Conservation (phyloP, 2,888 invertebrate species). For the Amphipyra tragopoginis region DNA sequence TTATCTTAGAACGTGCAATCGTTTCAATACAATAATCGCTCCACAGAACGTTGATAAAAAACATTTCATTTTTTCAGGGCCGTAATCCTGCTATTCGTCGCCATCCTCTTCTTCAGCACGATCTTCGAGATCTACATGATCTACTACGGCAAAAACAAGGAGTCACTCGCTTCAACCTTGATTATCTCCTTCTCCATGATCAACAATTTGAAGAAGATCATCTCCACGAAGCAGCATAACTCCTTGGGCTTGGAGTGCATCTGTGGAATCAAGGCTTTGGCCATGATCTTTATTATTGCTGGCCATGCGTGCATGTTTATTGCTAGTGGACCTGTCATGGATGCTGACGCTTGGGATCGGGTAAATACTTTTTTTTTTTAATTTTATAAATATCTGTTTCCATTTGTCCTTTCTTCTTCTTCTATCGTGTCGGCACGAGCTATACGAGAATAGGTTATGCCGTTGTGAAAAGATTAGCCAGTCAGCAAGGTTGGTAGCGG, state of each 20-base stretch:
- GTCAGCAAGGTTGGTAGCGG: too few species aligned
- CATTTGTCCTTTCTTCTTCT: too few species aligned
- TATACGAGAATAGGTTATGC: too few species aligned
- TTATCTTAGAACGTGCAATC: too few species aligned
- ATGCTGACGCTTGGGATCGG: constrained; percentile 91
- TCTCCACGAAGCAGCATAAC: constrained; percentile 89
- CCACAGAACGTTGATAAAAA: background rate
- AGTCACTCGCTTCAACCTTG: constrained; percentile 68
- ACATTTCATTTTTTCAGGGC: constrained; percentile 76
- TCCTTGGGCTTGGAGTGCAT: constrained; percentile 91
- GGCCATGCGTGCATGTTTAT: constrained; percentile 92
- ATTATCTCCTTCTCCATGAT: constrained; percentile 90
- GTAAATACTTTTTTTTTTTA: constrained; percentile 74
- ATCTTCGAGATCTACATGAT: constrained; percentile 83
- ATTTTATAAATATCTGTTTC: too few species aligned
- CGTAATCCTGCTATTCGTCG: constrained; percentile 81
- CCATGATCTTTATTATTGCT: constrained; percentile 92
- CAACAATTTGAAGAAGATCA: constrained; percentile 90
- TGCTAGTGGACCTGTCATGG: constrained; percentile 92
- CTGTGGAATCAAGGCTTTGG: constrained; percentile 91
- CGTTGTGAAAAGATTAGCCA: too few species aligned
- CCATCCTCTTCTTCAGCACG: constrained; percentile 83
- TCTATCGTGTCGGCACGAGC: too few species aligned
- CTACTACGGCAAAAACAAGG: constrained; percentile 72
- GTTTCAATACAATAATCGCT: background rate